Percentiles rank a stretch among this genome's conserved stretches.
Conservation (phyloP, 2,113 vertebrate genomes). For the Grus americana region DNA sequence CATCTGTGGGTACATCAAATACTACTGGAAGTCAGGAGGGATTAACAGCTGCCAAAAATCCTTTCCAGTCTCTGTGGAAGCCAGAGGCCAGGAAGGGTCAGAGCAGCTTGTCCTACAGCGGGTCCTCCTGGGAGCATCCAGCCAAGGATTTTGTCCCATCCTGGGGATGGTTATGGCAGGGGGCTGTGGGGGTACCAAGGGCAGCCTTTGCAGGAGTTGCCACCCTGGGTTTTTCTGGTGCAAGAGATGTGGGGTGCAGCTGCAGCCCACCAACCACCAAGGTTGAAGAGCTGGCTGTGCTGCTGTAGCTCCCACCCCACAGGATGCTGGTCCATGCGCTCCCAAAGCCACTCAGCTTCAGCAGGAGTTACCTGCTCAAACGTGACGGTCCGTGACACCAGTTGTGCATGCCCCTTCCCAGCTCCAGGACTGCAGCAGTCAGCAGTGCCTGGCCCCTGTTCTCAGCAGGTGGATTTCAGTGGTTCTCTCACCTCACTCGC, state of each 20-base stretch:
- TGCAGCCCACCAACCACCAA: background rate
- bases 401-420: background rate
- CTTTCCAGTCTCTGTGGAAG: background rate
- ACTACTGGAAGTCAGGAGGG: background rate
- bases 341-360: background rate
- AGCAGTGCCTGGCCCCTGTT: background rate
- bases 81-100: background rate
- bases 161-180: background rate
- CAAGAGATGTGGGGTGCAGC: background rate
- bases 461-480: background rate
- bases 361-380: background rate
- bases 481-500: background rate
- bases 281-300: background rate
- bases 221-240: background rate
- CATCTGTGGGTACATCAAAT: background rate
- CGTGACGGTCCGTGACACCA: fast-evolving
- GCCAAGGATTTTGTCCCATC: background rate
- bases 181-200: background rate
- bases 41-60: background rate
- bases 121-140: background rate
- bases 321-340: fast-evolving
- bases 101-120: background rate
- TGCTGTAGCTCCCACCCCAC: background rate
- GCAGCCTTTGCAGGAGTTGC: background rate
- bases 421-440: fast-evolving